Base-by-base conservation (phyloP, 2,797 vertebrate species). In the Orestias chungarensis region DNA sequence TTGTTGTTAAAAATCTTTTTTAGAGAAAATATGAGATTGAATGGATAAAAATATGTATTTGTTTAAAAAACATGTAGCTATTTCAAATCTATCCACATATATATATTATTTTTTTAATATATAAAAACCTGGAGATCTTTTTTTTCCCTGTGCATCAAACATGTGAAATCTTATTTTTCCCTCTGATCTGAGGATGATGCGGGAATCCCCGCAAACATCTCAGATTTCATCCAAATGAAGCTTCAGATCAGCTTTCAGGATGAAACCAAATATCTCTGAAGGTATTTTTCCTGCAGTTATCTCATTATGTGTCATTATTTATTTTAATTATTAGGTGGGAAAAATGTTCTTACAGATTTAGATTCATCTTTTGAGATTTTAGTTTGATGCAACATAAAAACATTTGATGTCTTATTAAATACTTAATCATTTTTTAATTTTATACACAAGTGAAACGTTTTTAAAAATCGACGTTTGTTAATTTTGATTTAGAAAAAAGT, bases 221-320 rank as follows among this genome's bases (percentile, higher is more conserved):
- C 73, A 54, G 17, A 1, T 75, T 69, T 44, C 66, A 62, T 12
- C 43, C 0, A 49, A 23, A 66, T 38, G 0, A 59, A 23, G 17
- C 65, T 67, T 62, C 55, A 74, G 20, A 40, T 66, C 52, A 11
- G 64, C 64, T 49, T 52, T 35, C 14, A n/a, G 7, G 57, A n/a
- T 43, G 35, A 0, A 64, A 69, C 31, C 15, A 25, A 43, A 61
- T 31, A 20, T 64, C 10, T 42, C 29, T 11, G n/a, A 2, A 38
- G 17, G 31, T 57, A 10, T 7, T 6, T 27, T 17, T 9, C 40
- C 62, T 17, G 59, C 64, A 46, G 23, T 50, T 35, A 50, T 59
- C 18, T 15, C 4, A 43, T 8, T 31, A 31, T 6, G 4, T 10
- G 40, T 44, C 7, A 46, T 70, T 25, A 47, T 35, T n/a, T n/a